Conservation (phyloP, 1,140 invertebrate species). For the Zeugodacus cucurbitae region DNA sequence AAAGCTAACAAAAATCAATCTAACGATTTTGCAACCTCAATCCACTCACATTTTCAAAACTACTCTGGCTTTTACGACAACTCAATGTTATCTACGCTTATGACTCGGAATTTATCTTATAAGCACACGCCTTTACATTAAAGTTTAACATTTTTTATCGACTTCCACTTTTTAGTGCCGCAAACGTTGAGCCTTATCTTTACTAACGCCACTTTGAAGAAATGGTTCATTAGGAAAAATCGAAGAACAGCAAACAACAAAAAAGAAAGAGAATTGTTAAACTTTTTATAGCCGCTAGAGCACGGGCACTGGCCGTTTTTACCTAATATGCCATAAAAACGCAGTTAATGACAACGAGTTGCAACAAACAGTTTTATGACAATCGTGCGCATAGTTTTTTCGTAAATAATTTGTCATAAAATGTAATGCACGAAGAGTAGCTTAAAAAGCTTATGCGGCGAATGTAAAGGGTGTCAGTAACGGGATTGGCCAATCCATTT, state of each 20-base stretch:
- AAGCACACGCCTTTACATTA: neutral
- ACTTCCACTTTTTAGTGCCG: neutral
- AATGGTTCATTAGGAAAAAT: slow-evolving; percentile 33
- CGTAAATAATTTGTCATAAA: slow-evolving; percentile 30
- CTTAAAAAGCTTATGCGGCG: neutral
- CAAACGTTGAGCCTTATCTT: neutral
- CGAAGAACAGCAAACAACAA: neutral
- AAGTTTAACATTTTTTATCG: neutral
- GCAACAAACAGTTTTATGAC: slow-evolving; percentile 24
- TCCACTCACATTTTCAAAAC: too few species aligned
- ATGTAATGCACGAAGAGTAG: slow-evolving; percentile 2
- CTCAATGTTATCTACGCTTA: too few species aligned
- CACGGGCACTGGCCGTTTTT: neutral
- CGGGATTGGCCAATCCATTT: too few species aligned
- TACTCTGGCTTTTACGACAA: too few species aligned
- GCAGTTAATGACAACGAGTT: neutral
- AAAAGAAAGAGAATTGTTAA: neutral
- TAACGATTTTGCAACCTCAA: too few species aligned
- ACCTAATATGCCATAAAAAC: slow-evolving; percentile 21
- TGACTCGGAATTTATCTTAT: neutral
- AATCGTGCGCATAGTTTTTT: slow-evolving; percentile 30
- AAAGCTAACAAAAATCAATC: too few species aligned
- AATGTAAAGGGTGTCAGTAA: neutral
- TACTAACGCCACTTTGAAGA: slow-evolving; percentile 11
- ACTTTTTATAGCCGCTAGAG: neutral